Base-by-base conservation (phyloP, 2,888 invertebrate genomes). In the Hypomecis atomaria region DNA sequence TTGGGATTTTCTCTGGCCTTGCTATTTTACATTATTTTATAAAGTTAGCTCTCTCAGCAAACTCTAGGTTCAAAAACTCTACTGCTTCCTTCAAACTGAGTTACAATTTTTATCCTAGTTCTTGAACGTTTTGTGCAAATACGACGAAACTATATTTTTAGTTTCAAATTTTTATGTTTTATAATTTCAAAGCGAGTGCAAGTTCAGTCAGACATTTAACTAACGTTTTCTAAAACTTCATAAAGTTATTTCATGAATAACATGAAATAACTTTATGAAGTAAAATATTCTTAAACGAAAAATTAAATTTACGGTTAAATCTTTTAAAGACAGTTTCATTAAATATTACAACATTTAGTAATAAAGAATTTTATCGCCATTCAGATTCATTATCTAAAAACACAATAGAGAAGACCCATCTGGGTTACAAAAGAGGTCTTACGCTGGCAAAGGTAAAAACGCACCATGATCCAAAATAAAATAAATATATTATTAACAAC, bases 341-440 rank as follows among this genome's bases (percentile, higher is more conserved):
- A 40, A 66, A 37, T 53, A 55, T 62, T 37, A n/a, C 33, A 37
- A 7, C 65, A 59, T 57, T 52, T 52, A 33, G 48, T 52, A 47
- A 52, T 56, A 36, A 55, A 57, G 60, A 53, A 57, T 33, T 58
- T 60, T 52, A 61, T 62, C 64, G 54, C 62, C 56, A 62, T 67
- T 58, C 40, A 56, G 55, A 34, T 13, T 62, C 58, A 62, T 66
- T 66, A 66, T 68, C 56, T 59, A 50, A 65, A 37, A 59, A 59
- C 54, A 71, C 69, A 67, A 67, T 65, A 54, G 66, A 43, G 63
- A 67, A 67, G 65, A 64, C 66, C 67, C 62, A 67, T 69, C 69
- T 64, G 64, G 40, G 60, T 54, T 36, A 69, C 69, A 71, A 71
- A 56, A 50, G 61, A 65, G 58, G 59, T 58, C 59, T 66, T 63